Evolutionary conservation across 1,140 invertebrate genomes (phyloP), one percentile per base, ranked within the genome.

Genomic region (Drosophila persimilis): DNA sequence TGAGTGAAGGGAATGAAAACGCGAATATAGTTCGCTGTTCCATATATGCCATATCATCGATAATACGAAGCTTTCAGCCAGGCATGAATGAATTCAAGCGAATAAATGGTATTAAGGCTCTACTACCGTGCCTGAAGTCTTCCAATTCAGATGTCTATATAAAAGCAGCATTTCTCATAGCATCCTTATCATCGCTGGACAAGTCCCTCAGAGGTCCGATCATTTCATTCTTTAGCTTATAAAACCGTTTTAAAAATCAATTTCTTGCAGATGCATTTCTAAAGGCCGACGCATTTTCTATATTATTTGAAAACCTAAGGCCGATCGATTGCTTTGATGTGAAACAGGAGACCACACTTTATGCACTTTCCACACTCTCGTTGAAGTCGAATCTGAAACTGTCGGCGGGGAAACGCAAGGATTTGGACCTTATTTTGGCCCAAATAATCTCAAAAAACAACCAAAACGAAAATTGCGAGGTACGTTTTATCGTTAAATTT

Each of bases 91-190:
- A 86, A 15, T 85, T 86, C 3, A 39, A 77, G 24, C 46, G 44
- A 6, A 63, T 69, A 5, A 73, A 85, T 7, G 80, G 80, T 2
- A 65, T 78, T 26, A 45, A 61, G 0, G 24, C 54, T 0, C 39
- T 86, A 22, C 17, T 77, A 1, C 48, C 73, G 6, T 80, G 80
- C 45, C 20, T 84, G 1, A 59, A 44, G 2, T 77, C 77, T 6
- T 29, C 29, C 0, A 62, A 77, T 17, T n/a, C 35, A 0, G 55
- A 75, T 45, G 63, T 84, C 0, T 84, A 86, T 6, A 73, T 80
- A 31, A 84, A 86, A 50, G 52, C 77, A 0, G 77, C 80, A 1
- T 84, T 80, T 51, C 81, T 84, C 6, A 86, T 84, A 17, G 80
- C 62, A 15, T 77, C 81, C 2, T 45, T 84, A 20, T 56, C 70